Percentiles rank a stretch among this genome's conserved stretches.
These are phyloP conservation scores for Fundulus diaphanus DNA, from an alignment of 2,797 vertebrate genomes.

Conservation along the genomic window DNA sequence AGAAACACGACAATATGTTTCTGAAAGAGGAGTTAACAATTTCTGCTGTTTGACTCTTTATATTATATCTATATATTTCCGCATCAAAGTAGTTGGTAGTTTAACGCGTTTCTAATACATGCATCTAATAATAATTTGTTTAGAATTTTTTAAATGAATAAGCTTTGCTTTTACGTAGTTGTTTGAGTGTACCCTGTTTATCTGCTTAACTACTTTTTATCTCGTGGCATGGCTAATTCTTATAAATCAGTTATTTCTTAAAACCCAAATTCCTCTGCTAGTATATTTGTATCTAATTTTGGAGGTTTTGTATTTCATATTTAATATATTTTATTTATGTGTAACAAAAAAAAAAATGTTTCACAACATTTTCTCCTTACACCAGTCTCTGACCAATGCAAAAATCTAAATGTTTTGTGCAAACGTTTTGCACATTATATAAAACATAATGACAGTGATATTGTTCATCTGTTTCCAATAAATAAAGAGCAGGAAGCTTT, in stretches of 20 bases:
- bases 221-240: not conserved
- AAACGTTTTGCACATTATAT: not conserved
- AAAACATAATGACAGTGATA: not conserved
- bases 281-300: not conserved
- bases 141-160: not conserved
- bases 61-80: not conserved
- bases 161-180: not conserved
- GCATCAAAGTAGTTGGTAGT: not conserved
- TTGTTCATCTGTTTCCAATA: not conserved
- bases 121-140: not conserved
- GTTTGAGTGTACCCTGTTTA: not conserved
- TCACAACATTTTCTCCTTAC: not conserved
- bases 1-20: conserved; percentile 10
- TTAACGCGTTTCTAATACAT: not conserved
- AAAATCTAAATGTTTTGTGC: not conserved
- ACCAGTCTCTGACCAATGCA: not conserved
- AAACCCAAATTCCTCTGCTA: not conserved
- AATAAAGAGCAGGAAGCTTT: not conserved
- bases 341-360: not conserved
- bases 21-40: not conserved
- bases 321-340: not conserved
- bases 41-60: not conserved
- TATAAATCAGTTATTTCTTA: not conserved
- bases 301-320: not conserved
- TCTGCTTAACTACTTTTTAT: not conserved